Percentiles rank a stretch among this genome's conserved stretches.
Conservation (phyloP, 1,140 invertebrate genomes). For the Lutraria rhynchaena region DNA sequence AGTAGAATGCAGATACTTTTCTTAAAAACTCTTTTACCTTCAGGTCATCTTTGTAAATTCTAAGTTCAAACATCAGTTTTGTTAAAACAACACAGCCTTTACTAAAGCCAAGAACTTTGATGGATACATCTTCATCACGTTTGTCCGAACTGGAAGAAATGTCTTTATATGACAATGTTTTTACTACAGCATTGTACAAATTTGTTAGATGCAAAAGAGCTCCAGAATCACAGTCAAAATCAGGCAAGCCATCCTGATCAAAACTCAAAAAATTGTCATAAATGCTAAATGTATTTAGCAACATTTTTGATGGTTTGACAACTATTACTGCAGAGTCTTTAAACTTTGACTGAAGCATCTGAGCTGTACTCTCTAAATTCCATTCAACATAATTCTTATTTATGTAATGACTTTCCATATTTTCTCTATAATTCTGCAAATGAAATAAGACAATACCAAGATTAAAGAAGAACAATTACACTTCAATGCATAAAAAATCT, state of each 20-base stretch:
- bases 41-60: constrained; percentile 73
- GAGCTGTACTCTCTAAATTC: constrained; percentile 89
- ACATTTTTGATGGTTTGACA: constrained; percentile 89
- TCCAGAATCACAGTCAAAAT: constrained; percentile 80
- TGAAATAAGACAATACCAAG: too few relatives aligned
- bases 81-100: constrained; percentile 96
- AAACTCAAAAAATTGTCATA: constrained; percentile 93
- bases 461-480: too few relatives aligned
- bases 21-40: constrained; percentile 66
- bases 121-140: constrained; percentile 31
- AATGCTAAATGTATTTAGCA: constrained; percentile 91
- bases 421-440: constrained; percentile 90
- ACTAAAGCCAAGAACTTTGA: constrained; percentile 89
- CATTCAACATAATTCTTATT: constrained; percentile 89
- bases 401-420: constrained; percentile 89
- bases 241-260: constrained; percentile 87
- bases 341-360: constrained; percentile 87
- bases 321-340: constrained; percentile 88
- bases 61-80: constrained; percentile 93
- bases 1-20: constrained; percentile 87
- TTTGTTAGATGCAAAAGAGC: constrained; percentile 84
- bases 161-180: background rate
- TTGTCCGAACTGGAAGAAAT: constrained; percentile 11
- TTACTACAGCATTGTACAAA: constrained; percentile 75
- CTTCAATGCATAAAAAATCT: too few relatives aligned